Evolutionary conservation across 2,888 invertebrate genomes (phyloP).

Genomic region (Conops quadrifasciatus): DNA sequence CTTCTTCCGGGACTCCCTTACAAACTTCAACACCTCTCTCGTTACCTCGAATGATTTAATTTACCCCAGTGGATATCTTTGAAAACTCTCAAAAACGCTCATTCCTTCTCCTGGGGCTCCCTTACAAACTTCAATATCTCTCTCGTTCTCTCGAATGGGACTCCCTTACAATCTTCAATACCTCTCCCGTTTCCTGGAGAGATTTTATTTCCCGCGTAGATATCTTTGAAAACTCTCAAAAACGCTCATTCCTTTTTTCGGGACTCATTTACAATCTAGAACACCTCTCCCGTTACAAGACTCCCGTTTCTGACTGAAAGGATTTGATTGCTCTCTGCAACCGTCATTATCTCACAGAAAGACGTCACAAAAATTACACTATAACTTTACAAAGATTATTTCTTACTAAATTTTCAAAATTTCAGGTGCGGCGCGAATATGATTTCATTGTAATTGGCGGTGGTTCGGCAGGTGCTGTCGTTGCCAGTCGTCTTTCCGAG

Average conservation of each 20-base stretch:
- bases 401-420: conserved; percentile 34
- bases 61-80: neutral
- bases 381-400: neutral
- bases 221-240: too few relatives aligned
- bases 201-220: too few relatives aligned
- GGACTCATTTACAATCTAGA: neutral
- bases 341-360: too few relatives aligned
- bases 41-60: neutral
- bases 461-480: conserved; percentile 89
- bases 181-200: too few relatives aligned
- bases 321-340: neutral
- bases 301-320: neutral
- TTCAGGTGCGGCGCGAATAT: conserved; percentile 78
- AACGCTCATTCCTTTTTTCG: too few relatives aligned
- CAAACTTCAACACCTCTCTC: neutral
- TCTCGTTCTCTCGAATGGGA: neutral
- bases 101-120: neutral
- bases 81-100: too few relatives aligned
- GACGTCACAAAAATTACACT: too few relatives aligned
- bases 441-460: conserved; percentile 89
- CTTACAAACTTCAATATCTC: conserved; percentile 12
- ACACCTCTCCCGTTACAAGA: neutral
- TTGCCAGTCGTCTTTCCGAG: conserved; percentile 85
- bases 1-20: too few relatives aligned
- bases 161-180: too few relatives aligned